Evolutionary conservation across 2,113 vertebrate species (phyloP), one percentile per base, ranked within the genome.

Genomic region (Rhegmatorhina hoffmannsi): DNA sequence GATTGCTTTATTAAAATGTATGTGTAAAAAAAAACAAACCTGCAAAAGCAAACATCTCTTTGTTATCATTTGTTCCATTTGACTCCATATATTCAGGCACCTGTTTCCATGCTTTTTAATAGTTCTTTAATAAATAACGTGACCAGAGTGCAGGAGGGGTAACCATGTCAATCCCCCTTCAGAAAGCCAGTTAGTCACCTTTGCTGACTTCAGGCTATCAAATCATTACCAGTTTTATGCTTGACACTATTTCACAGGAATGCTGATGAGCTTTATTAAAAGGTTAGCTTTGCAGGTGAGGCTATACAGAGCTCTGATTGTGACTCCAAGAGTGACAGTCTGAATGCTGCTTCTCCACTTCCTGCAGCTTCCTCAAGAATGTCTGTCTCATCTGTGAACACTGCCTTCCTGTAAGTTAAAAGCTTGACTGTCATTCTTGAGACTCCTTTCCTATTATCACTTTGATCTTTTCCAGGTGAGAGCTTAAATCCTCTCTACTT

Each of bases 401-500:
- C 31, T 86, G 75, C 23, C 36, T 49, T 92, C 81, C 56, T 59
- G 19, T 36, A 79, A 74, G 43, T 63, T 44, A 52, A 60, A 81
- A 85, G 40, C 52, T 83, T 7, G 0, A 14, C 66, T 91, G 40
- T 78, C 33, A 4, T 75, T 77, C 73, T 38, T 63, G 17, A 53
- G 43, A 82, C 17, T 64, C 50, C 36, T 82, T 75, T 92, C 58
- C 62, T 83, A 1, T 69, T 87, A 79, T 44, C 60, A 36, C 62
- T 87, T 89, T 78, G 47, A 68, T 87, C 60, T 90, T 87, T 75
- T 76, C 50, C 80, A 84, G 73, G 52, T 78, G n/a, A 84, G 28
- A 73, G 23, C 76, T 92, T 92, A 87, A 94, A 91, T 87, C 25
- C 33, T 73, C 40, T 17, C 62, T 95, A 74, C n/a, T 91, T 91